phyloP scores from a whole-genome alignment of 2,113 vertebrate genomes.

The Proteles cristata region DNA sequence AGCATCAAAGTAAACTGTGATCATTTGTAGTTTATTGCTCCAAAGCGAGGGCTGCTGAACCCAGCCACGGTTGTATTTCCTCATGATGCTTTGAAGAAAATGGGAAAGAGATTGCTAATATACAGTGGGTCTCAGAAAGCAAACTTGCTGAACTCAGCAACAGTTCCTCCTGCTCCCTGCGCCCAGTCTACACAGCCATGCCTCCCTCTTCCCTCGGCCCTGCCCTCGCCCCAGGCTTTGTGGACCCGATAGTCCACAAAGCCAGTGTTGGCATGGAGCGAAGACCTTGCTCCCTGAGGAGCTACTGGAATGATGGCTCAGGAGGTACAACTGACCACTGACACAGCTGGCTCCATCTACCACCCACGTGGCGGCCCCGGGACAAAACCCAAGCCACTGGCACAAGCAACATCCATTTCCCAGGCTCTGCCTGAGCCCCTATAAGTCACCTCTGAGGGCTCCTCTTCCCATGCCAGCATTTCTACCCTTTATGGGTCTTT shows the following conservation, averaged over 20 bases:
- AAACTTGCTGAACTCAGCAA: slow-evolving; percentile 38
- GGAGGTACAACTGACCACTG: background rate
- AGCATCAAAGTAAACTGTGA: slow-evolving; percentile 67
- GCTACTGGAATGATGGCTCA: too few species aligned
- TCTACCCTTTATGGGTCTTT: background rate
- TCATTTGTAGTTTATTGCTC: slow-evolving; percentile 74
- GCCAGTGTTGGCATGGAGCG: background rate
- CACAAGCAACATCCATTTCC: background rate
- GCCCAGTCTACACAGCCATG: background rate
- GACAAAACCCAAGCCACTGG: background rate
- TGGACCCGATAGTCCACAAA: background rate
- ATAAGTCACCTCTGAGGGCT: background rate
- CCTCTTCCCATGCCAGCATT: background rate
- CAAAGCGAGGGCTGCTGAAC: slow-evolving; percentile 62
- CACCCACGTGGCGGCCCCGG: background rate
- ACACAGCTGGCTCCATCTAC: background rate
- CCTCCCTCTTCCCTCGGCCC: background rate
- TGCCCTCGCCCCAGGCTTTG: background rate
- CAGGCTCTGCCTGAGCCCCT: background rate
- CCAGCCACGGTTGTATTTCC: slow-evolving; percentile 59
- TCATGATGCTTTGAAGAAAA: slow-evolving; percentile 68
- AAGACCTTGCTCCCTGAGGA: background rate
- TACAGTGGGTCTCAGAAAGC: slow-evolving; percentile 67
- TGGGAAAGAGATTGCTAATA: slow-evolving; percentile 64
- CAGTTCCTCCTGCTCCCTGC: background rate